phyloP scores from a whole-genome alignment of 92 coral and sea anemone species.

The Zoanthus sansibaricus region DNA sequence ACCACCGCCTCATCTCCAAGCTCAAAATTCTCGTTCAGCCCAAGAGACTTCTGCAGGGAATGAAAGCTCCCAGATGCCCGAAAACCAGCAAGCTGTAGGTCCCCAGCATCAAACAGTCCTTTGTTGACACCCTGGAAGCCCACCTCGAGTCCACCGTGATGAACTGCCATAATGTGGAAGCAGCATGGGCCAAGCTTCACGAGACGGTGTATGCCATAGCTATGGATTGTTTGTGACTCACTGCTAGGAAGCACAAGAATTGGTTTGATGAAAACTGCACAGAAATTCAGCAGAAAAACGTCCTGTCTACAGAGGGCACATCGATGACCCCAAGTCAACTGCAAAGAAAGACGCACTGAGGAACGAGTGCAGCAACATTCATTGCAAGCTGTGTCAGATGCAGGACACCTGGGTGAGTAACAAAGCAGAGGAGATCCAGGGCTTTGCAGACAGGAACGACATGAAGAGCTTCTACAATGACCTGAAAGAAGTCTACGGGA shows the following conservation, averaged over 20 bases:
- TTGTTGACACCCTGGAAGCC: neutral
- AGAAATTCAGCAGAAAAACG: neutral
- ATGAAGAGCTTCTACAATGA: too few species aligned
- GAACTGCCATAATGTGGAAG: neutral
- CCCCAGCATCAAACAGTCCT: neutral
- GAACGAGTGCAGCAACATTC: too few species aligned
- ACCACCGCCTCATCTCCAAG: constrained; percentile 37
- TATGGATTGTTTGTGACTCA: neutral
- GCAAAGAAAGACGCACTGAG: too few species aligned
- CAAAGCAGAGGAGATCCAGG: too few species aligned
- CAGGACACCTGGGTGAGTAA: too few species aligned
- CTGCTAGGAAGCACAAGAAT: neutral
- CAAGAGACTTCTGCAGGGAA: constrained; percentile 41
- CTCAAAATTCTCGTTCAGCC: constrained; percentile 36
- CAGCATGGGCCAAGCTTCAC: neutral
- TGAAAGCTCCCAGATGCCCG: constrained; percentile 1
- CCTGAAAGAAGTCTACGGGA: too few species aligned
- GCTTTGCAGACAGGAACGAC: too few species aligned
- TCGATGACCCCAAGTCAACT: too few species aligned
- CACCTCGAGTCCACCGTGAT: neutral
- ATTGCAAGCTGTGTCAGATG: too few species aligned
- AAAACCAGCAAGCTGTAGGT: too few species aligned
- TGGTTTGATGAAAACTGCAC: neutral
- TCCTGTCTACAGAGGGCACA: too few species aligned
- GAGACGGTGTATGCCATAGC: neutral